phyloP scores from a whole-genome alignment of 2,113 vertebrate genomes.

The Euleptes europaea region DNA sequence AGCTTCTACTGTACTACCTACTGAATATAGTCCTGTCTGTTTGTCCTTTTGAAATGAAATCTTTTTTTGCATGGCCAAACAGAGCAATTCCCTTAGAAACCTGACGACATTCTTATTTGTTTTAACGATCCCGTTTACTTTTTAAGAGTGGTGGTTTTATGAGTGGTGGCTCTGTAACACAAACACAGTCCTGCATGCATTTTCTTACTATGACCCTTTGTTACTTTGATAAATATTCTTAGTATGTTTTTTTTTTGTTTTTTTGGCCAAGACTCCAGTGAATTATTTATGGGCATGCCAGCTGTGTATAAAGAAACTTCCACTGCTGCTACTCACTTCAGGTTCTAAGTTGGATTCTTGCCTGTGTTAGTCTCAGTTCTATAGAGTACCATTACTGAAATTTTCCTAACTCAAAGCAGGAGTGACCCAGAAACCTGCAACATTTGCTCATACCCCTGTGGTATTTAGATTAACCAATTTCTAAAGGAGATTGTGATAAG shows the following conservation, averaged over 20 bases:
- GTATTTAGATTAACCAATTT: neutral
- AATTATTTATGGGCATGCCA: neutral
- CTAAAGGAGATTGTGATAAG: slow-evolving; percentile 7
- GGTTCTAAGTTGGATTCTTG: neutral
- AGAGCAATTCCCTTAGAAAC: no score
- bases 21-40: neutral
- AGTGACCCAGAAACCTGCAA: slow-evolving; percentile 7
- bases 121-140: no score
- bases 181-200: neutral
- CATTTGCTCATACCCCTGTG: slow-evolving; percentile 4
- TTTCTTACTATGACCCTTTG: neutral
- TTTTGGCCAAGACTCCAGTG: neutral
- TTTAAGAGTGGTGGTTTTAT: no score
- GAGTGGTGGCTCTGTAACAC: no score
- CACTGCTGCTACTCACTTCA: neutral
- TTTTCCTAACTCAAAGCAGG: neutral
- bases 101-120: no score
- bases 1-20: neutral
- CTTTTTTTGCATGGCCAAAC: no score
- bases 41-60: neutral
- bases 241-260: neutral
- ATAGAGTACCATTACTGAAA: neutral
- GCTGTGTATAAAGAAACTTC: neutral
- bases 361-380: neutral
- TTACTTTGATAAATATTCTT: neutral